Base-by-base conservation (phyloP, 2,113 vertebrate species). In the Melanocharis versteri region DNA sequence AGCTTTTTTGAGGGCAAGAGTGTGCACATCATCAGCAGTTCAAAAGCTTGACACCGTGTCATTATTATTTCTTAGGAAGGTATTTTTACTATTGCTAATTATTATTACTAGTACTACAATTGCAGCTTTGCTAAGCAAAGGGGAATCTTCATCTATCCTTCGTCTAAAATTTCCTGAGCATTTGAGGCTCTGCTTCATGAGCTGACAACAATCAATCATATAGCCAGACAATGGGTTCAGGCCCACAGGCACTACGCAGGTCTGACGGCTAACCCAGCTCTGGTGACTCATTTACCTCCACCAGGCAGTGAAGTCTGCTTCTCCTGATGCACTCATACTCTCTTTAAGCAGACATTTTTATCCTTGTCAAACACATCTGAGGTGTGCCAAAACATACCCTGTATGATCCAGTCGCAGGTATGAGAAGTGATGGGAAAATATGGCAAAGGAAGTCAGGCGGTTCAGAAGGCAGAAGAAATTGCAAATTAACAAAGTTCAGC, bases 211-310 rank as follows among this genome's bases (percentile, higher is more conserved):
- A 37, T 28, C 0, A 0, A 39, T 17, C 1, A 0, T 3, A 35
- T 3, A 72, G 30, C 10, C 35, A 66, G 62, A 47, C 15, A 68
- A 27, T 3, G 39, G 3, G 4, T 78, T 84, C 22, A 58, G 48
- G 15, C 13, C 10, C 11, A 15, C 21, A 56, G 48, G 6, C 10
- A 23, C 27, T 40, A 1, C 2, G 20, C 0, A 2, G 11, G 9
- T 56, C 20, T 73, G 26, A 54, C 40, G 11, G 3, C 9, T 73
- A 61, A 37, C 7, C 6, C 30, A 2, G 0, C 8, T 48, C 15
- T 2, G 1, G 15, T 45, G 66, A 69, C 5, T 1, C 9, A 5
- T 19, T 79, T 65, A 21, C n/a, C 14, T 69, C 79, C 57, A 42
- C 19, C 39, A 58, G 15, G 27, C 30, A 60, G 15, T 18, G 7